Percentiles rank a stretch among this genome's conserved stretches.
Evolutionary conservation across 2,797 vertebrate genomes (phyloP).

Genomic region (Chrysocyon brachyurus): DNA sequence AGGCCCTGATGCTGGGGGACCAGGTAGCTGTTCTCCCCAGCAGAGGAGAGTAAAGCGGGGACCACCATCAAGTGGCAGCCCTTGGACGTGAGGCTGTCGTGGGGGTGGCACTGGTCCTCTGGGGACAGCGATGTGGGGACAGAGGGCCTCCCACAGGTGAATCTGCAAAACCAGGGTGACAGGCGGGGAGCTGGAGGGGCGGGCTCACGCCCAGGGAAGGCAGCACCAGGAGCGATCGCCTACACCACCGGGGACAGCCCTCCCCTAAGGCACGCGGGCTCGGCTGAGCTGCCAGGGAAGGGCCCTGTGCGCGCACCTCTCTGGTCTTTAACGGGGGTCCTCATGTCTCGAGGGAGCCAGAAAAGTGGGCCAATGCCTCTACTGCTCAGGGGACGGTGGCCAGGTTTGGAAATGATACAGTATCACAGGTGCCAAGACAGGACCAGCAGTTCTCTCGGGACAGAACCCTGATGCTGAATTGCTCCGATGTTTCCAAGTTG

Average conservation of each 20-base stretch:
- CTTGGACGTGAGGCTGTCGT: neutral
- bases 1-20: neutral
- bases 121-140: neutral
- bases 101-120: neutral
- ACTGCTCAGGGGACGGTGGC: neutral
- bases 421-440: neutral
- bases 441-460: neutral
- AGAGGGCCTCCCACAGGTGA: neutral
- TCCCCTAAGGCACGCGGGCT: neutral
- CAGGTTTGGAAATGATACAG: neutral
- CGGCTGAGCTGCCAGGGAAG: neutral
- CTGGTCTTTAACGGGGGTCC: neutral
- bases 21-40: too few relatives aligned
- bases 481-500: neutral
- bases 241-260: neutral
- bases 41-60: neutral
- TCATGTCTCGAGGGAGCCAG: neutral
- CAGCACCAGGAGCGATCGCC: too few relatives aligned
- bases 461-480: neutral
- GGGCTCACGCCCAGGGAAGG: neutral
- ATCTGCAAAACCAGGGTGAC: neutral
- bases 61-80: neutral
- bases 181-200: neutral
- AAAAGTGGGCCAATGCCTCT: neutral
- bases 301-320: neutral